Base-by-base conservation (phyloP, 1,140 invertebrate species). In the Zaprionus ornatus region DNA sequence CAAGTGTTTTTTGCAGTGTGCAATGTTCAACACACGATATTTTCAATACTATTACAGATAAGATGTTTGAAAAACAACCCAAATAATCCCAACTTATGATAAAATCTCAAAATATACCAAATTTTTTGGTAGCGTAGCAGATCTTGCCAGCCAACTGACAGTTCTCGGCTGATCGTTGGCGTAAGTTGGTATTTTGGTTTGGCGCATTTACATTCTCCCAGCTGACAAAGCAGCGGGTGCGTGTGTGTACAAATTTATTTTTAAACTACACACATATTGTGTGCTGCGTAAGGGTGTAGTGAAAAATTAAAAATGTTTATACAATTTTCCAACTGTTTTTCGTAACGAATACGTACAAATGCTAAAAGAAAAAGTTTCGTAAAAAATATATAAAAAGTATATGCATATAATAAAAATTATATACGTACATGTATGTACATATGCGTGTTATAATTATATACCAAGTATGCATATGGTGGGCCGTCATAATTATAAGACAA, bases 151-250 rank as follows among this genome's bases (percentile, higher is more conserved):
- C 10, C 7, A 90, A 73, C 84, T 88, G 80, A 84, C 84, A 88
- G 85, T 90, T 90, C 84, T 88, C 84, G 85, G 85, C 85, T 84
- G 84, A 90, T 88, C 84, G 85, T 88, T 88, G 84, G 84, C 77
- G 80, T 83, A 68, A 62, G 40, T 87, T 80, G 81, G 71, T 81
- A 71, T 69, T 57, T 79, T 68, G 64, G 67, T 21, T 77, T 57
- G 74, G 64, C 59, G 54, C 56, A 67, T 65, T 72, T 40, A 45
- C 56, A 62, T 48, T 55, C 60, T 66, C 37, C 54, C 74, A 77
- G 64, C 42, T 60, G 54, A 59, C 77, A 71, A 42, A 48, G 77
- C 71, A 83, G 84, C 77, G 67, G 77, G 71, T 66, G 56, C 84
- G 80, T 88, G 81, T 83, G 83, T 81, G 80, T 84, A 90, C 74